Conservation (phyloP, 2,797 vertebrate species). For the Mus caroli region DNA sequence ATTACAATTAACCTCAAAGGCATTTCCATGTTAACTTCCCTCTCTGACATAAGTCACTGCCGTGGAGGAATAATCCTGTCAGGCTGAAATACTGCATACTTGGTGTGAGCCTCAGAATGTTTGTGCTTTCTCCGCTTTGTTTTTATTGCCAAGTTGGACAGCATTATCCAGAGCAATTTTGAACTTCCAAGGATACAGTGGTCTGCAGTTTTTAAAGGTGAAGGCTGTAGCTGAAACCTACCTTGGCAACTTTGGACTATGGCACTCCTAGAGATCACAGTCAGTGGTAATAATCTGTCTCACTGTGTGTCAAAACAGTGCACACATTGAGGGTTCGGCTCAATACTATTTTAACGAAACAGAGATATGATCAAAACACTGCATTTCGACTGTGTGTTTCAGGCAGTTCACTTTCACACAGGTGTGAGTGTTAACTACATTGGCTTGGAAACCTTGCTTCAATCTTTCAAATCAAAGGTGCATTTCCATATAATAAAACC, state of each 20-base stretch:
- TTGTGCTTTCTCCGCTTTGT: constrained; percentile 81
- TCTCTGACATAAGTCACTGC: constrained; percentile 79
- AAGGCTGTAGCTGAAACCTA: constrained; percentile 60
- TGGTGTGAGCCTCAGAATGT: constrained; percentile 77
- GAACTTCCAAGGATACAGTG: constrained; percentile 69
- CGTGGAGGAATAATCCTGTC: constrained; percentile 83
- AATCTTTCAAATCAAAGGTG: constrained; percentile 73
- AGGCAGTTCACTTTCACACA: constrained; percentile 54
- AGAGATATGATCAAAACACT: constrained; percentile 45
- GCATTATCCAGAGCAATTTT: constrained; percentile 78
- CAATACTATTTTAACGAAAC: constrained; percentile 16
- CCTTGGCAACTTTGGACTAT: constrained; percentile 73
- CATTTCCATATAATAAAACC: constrained; percentile 69
- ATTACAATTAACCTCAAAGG: constrained; percentile 85
- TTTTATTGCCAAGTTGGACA: constrained; percentile 84
- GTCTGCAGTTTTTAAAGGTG: constrained; percentile 75
- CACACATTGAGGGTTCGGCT: constrained; percentile 52
- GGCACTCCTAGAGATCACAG: constrained; percentile 59
- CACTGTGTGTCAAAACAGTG: constrained; percentile 54
- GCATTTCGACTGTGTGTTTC: not conserved
- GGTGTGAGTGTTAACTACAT: constrained; percentile 75
- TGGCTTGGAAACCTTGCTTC: constrained; percentile 68
- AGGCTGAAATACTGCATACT: constrained; percentile 86
- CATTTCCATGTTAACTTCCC: constrained; percentile 83
- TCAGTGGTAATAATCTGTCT: constrained; percentile 70